These are phyloP conservation scores for Carlito syrichta DNA, from an alignment of 2,113 vertebrate genomes.

Conservation along the genomic window DNA sequence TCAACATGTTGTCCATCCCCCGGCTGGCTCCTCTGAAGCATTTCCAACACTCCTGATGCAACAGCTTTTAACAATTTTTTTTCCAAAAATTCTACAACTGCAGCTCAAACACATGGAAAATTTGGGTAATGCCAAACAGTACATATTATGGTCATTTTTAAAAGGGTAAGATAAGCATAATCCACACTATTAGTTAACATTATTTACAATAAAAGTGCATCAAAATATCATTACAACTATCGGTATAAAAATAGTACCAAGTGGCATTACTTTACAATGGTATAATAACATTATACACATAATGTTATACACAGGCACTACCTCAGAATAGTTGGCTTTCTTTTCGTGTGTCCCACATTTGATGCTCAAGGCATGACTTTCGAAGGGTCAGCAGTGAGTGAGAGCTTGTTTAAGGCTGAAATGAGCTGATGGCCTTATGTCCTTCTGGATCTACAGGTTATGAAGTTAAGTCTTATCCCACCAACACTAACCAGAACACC, in stretches of 20 bases:
- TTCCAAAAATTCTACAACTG: neutral
- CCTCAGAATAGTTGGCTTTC: neutral
- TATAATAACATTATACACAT: neutral
- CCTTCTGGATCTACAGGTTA: neutral
- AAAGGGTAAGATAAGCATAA: neutral
- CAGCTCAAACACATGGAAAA: neutral
- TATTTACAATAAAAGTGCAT: neutral
- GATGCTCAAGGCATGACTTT: neutral
- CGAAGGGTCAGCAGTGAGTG: neutral
- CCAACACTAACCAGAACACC: neutral
- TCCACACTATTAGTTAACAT: neutral
- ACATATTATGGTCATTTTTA: neutral
- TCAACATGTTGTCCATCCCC: slow-evolving; percentile 56
- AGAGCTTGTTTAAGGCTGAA: neutral
- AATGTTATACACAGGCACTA: neutral
- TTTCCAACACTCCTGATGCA: slow-evolving; percentile 63
- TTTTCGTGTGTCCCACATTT: neutral
- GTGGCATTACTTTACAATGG: neutral
- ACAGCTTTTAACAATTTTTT: slow-evolving; percentile 43
- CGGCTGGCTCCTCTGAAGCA: slow-evolving; percentile 62
- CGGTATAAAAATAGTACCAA: neutral
- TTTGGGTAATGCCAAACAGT: neutral
- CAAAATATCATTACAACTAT: neutral
- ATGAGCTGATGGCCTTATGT: neutral
- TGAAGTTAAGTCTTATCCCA: neutral